Percentiles rank a stretch among this genome's conserved stretches.
phyloP scores from a whole-genome alignment of 2,888 invertebrate genomes.

The Harpagoxenus sublaevis region DNA sequence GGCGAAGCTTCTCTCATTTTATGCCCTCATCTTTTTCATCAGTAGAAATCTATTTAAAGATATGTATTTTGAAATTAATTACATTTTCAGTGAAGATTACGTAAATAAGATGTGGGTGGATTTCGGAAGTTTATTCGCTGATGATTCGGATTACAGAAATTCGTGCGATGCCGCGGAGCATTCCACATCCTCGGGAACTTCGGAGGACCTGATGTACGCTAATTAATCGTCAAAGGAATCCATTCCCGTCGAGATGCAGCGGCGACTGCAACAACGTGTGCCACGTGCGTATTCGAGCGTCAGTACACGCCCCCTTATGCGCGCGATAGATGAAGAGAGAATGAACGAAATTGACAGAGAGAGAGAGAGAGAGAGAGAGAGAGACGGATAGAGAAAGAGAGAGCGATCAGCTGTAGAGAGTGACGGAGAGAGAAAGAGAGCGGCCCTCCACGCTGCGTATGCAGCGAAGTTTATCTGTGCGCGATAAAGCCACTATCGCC shows the following conservation, averaged over 20 bases:
- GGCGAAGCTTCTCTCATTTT: too few relatives aligned
- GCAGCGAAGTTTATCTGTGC: slow-evolving; percentile 66
- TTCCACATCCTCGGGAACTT: neutral
- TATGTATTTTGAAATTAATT: too few relatives aligned
- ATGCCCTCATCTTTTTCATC: too few relatives aligned
- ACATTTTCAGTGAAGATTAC: too few relatives aligned
- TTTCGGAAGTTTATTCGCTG: too few relatives aligned
- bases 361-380: slow-evolving; percentile 3
- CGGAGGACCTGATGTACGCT: neutral
- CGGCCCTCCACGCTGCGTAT: slow-evolving; percentile 18
- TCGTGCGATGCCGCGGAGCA: neutral
- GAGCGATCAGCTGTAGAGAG: neutral
- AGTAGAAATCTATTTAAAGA: too few relatives aligned
- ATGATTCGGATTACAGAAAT: slow-evolving; percentile 2
- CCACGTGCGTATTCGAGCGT: slow-evolving; percentile 63
- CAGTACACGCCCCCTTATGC: slow-evolving; percentile 60
- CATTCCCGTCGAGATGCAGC: slow-evolving; percentile 24
- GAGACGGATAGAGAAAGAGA: neutral
- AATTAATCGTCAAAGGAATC: neutral
- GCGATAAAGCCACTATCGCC: slow-evolving; percentile 70
- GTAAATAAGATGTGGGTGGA: too few relatives aligned
- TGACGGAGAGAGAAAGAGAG: slow-evolving; percentile 11
- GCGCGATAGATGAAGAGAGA: slow-evolving; percentile 31
- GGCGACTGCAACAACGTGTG: slow-evolving; percentile 21
- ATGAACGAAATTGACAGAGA: neutral